A percentile compares a stretch with the other conserved stretches of the same genome.
Conservation (phyloP, 2,797 vertebrate genomes). For the Sebastes taczanowskii region DNA sequence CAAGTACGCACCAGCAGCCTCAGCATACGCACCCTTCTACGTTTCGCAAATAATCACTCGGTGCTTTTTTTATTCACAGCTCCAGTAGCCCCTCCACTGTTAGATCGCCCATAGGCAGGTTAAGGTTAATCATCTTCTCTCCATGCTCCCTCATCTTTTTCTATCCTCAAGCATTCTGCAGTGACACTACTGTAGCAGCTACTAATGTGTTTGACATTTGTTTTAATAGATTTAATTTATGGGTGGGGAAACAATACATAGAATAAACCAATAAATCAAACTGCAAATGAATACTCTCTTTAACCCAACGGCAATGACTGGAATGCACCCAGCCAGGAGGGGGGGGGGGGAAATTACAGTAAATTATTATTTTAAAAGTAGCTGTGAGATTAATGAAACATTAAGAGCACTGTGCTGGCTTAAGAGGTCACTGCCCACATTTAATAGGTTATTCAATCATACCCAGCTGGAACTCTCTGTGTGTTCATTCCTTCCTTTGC, state of each 20-base stretch:
- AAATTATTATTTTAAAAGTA: slow-evolving; percentile 79
- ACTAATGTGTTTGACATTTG: slow-evolving; percentile 80
- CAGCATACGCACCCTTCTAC: not conserved
- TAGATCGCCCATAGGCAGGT: slow-evolving; percentile 66
- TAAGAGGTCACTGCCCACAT: slow-evolving; percentile 80
- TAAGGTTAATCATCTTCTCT: slow-evolving; percentile 76
- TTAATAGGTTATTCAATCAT: slow-evolving; percentile 82
- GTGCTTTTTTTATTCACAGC: slow-evolving; percentile 30
- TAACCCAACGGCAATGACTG: slow-evolving; percentile 64
- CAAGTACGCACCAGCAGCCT: slow-evolving; percentile 8
- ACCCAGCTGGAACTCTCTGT: slow-evolving; percentile 62
- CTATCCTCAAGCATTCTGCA: slow-evolving; percentile 59
- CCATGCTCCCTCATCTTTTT: slow-evolving; percentile 45
- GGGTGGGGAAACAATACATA: slow-evolving; percentile 58
- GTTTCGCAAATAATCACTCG: slow-evolving; percentile 50
- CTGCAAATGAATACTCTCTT: slow-evolving; percentile 65
- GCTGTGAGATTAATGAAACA: slow-evolving; percentile 79
- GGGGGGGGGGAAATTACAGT: slow-evolving; percentile 16
- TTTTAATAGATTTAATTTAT: slow-evolving; percentile 77
- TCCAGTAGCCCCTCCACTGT: slow-evolving; percentile 43
- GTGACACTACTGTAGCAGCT: slow-evolving; percentile 62
- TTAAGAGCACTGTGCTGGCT: slow-evolving; percentile 65
- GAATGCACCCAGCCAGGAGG: slow-evolving; percentile 41
- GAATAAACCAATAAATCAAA: slow-evolving; percentile 77
- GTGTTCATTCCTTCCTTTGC: slow-evolving; percentile 36